Evolutionary conservation across 2,113 vertebrate species (phyloP).

Genomic region (Xiphophorus maculatus): DNA sequence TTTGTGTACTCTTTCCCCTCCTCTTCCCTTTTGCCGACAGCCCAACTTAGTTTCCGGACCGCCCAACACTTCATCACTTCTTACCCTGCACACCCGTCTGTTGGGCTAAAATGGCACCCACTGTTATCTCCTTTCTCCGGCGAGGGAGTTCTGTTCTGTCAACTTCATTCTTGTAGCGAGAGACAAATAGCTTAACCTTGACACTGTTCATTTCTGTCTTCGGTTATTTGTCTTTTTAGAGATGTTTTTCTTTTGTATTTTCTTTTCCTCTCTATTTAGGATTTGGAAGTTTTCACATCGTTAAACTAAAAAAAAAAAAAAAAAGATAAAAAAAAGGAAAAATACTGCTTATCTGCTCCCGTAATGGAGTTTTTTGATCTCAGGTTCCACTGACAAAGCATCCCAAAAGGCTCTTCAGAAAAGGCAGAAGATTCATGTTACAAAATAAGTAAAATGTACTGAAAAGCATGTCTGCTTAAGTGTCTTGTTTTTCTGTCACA

Average conservation of each 20-base stretch:
- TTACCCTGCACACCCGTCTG: conserved; percentile 25
- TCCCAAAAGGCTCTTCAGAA: conserved; percentile 75
- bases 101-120: conserved; percentile 63
- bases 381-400: conserved; percentile 83
- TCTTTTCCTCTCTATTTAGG: conserved; percentile 58
- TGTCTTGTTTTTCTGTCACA: conserved; percentile 55
- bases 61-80: conserved; percentile 21
- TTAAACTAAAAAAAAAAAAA: conserved; percentile 47
- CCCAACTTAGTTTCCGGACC: conserved; percentile 33
- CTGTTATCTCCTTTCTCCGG: conserved; percentile 66
- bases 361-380: conserved; percentile 79
- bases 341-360: conserved; percentile 74
- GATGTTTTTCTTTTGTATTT: conserved; percentile 55
- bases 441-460: conserved; percentile 79
- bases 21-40: conserved; percentile 9
- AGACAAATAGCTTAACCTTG: conserved; percentile 69
- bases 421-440: conserved; percentile 78
- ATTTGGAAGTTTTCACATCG: conserved; percentile 64
- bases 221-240: conserved; percentile 62
- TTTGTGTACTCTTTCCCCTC: background rate
- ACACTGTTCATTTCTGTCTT: conserved; percentile 64
- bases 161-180: conserved; percentile 61
- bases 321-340: background rate
- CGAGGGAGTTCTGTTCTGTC: conserved; percentile 57
- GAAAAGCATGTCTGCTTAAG: conserved; percentile 64